phyloP scores from a whole-genome alignment of 2,113 vertebrate genomes.

The Thamnophis sirtalis region DNA sequence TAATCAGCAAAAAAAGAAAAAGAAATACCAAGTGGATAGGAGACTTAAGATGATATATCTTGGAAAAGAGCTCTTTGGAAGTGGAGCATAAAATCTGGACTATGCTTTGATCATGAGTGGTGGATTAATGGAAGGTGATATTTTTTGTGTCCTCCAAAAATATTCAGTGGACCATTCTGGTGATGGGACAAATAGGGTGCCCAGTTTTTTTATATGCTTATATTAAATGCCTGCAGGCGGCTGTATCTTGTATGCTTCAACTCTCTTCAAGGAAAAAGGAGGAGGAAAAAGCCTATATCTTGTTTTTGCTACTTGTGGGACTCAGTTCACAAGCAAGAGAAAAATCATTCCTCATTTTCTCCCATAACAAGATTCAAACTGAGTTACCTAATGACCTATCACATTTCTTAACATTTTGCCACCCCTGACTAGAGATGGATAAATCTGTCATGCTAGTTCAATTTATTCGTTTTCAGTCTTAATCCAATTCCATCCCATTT shows the following conservation, averaged over 20 bases:
- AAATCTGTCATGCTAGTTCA: background rate
- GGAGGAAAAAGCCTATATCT: background rate
- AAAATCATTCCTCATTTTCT: conserved; percentile 13
- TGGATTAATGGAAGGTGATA: background rate
- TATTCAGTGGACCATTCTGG: background rate
- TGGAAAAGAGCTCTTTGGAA: background rate
- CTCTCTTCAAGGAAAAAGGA: background rate
- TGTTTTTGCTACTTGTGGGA: background rate
- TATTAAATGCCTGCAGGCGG: background rate
- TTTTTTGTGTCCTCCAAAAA: background rate
- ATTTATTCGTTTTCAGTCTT: background rate
- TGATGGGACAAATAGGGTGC: background rate
- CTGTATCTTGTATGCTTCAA: background rate
- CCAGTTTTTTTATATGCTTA: background rate
- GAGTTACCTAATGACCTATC: background rate
- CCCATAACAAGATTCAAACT: conserved; percentile 1
- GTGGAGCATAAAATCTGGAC: background rate
- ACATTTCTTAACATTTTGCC: background rate
- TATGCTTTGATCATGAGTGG: background rate
- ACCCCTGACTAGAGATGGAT: background rate
- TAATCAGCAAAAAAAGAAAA: background rate
- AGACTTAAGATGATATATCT: background rate
- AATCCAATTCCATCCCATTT: background rate
- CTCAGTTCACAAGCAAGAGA: background rate
- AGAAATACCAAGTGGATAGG: background rate